A percentile compares a stretch with the other conserved stretches of the same genome.
Evolutionary conservation across 2,113 vertebrate genomes (phyloP).

Genomic region (Urocolius indicus): DNA sequence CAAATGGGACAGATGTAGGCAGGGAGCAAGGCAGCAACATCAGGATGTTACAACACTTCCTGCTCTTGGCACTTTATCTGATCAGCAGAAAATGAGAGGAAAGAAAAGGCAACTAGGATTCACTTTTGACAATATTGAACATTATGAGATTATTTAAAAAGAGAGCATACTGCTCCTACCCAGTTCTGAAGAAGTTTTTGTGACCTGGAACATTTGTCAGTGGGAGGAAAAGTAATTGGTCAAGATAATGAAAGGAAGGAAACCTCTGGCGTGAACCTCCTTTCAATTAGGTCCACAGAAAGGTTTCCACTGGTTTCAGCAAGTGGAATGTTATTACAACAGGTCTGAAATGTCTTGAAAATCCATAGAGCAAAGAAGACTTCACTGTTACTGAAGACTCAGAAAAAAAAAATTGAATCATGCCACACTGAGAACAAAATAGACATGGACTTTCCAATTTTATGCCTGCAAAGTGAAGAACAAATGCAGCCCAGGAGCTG

Average conservation of each 20-base stretch:
- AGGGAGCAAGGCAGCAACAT: not conserved
- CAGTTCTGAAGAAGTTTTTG: not conserved
- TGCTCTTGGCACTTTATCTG: not conserved
- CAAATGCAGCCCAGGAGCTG: not conserved
- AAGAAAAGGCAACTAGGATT: not conserved
- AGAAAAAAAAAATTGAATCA: not conserved
- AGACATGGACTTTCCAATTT: not conserved
- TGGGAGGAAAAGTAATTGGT: not conserved
- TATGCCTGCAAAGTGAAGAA: not conserved
- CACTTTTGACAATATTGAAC: not conserved
- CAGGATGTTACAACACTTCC: not conserved
- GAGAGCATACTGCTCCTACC: not conserved
- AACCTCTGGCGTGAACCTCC: not conserved
- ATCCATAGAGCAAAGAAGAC: not conserved
- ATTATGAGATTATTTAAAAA: not conserved
- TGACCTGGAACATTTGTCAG: not conserved
- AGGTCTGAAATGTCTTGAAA: not conserved
- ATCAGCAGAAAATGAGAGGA: not conserved
- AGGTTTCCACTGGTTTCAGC: not conserved
- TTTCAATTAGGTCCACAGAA: not conserved
- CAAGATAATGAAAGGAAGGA: not conserved
- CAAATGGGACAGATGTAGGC: not conserved
- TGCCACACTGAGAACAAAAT: not conserved
- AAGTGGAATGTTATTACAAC: not conserved
- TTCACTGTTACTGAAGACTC: not conserved